Conservation (phyloP, 2,888 invertebrate species). For the Scaptomyza reducta region DNA sequence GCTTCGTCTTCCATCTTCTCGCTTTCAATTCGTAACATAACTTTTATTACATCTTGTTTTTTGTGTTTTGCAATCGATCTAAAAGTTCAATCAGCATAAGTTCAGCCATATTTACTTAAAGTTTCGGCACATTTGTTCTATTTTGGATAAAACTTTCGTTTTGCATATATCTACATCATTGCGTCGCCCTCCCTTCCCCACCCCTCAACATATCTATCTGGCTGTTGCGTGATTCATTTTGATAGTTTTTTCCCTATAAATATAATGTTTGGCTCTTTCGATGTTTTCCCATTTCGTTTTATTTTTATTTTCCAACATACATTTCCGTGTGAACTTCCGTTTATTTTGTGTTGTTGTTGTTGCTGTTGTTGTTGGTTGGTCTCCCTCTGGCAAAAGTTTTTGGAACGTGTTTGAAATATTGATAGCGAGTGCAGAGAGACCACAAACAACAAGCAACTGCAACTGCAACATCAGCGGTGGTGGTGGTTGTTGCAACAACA, state of each 20-base stretch:
- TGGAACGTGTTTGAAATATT: conserved; percentile 78
- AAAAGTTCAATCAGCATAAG: not conserved
- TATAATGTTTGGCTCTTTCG: conserved; percentile 59
- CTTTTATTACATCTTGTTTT: not conserved
- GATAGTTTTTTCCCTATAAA: conserved; percentile 48
- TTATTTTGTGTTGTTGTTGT: conserved; percentile 42
- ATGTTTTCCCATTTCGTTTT: conserved; percentile 45
- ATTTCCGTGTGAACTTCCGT: conserved; percentile 83
- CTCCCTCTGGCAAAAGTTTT: conserved; percentile 66
- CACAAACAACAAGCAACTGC: conserved; percentile 56
- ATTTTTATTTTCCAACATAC: conserved; percentile 64
- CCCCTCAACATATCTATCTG: not conserved
- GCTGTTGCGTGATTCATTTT: conserved; percentile 70
- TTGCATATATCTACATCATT: conserved; percentile 18
- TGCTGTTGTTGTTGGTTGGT: not conserved
- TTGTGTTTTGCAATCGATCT: not conserved
- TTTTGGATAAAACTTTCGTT: conserved; percentile 29
- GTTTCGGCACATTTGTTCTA: not conserved
- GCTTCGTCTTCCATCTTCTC: no score
- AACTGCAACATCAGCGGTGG: conserved; percentile 28
- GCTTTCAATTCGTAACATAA: no score
- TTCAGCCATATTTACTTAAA: conserved; percentile 10
- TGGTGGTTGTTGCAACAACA: conserved; percentile 21
- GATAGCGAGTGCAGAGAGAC: conserved; percentile 69
- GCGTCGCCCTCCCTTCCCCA: not conserved